Evolutionary conservation across 2,797 vertebrate genomes (phyloP).

Genomic region (Avahi laniger): DNA sequence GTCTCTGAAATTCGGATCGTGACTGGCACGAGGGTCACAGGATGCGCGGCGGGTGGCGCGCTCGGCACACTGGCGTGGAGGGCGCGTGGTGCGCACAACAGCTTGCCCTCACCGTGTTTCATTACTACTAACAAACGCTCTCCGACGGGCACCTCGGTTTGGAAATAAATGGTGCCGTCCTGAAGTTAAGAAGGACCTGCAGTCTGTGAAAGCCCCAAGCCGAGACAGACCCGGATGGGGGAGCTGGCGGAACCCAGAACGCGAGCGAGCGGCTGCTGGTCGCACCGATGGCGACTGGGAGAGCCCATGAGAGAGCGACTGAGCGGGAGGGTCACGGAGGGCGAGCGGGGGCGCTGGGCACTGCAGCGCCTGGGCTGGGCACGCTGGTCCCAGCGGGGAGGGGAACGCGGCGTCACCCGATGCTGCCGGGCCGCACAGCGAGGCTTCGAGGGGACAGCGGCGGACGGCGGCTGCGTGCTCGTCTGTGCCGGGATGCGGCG

Average conservation of each 20-base stretch:
- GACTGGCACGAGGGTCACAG: too few species aligned
- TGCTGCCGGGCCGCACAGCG: not conserved
- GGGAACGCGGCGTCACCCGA: fast-evolving
- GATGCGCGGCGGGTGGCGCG: too few species aligned
- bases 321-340: conserved; percentile 57
- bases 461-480: conserved; percentile 65
- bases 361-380: not conserved
- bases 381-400: fast-evolving
- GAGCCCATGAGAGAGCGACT: conserved; percentile 82
- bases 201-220: too few species aligned
- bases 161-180: too few species aligned
- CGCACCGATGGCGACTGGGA: conserved; percentile 80
- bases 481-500: conserved; percentile 41
- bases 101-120: too few species aligned
- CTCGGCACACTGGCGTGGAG: too few species aligned
- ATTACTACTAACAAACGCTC: too few species aligned
- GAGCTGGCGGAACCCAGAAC: conserved; percentile 27
- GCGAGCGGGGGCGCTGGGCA: conserved; percentile 45
- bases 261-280: conserved; percentile 76
- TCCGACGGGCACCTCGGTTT: too few species aligned
- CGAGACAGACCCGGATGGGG: not conserved
- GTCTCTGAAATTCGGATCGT: too few species aligned
- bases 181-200: too few species aligned
- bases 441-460: not conserved
- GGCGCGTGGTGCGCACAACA: too few species aligned